These are phyloP conservation scores for Melanotaenia maccullochi DNA, from an alignment of 2,797 vertebrate genomes.

Conservation along the genomic window DNA sequence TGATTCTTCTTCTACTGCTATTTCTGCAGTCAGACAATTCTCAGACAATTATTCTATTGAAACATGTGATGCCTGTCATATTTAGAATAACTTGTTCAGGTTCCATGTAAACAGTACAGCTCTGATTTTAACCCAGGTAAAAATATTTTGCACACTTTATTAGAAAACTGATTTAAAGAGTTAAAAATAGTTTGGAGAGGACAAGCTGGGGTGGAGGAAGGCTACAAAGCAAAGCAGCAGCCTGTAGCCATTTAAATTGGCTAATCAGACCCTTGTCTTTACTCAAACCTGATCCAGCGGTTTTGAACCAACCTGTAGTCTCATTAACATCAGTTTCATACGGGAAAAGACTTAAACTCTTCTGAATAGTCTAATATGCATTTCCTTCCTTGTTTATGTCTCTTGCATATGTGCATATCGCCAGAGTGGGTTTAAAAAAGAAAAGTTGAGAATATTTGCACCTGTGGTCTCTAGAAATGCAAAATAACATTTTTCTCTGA, in stretches of 20 bases:
- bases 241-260: not conserved
- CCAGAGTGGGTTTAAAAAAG: not conserved
- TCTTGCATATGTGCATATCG: not conserved
- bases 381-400: not conserved
- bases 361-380: not conserved
- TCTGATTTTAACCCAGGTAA: no score
- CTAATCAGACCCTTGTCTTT: not conserved
- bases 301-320: no score
- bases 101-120: no score
- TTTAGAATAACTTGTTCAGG: no score
- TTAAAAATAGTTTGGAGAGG: not conserved
- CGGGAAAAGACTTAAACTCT: no score
- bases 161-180: no score
- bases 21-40: no score
- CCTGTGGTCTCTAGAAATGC: not conserved
- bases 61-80: no score
- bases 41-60: no score
- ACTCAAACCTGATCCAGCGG: no score
- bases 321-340: not conserved
- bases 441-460: not conserved
- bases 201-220: not conserved
- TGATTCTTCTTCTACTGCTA: no score
- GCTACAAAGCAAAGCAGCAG: not conserved
- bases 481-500: not conserved
- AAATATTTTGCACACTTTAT: no score